Conservation (phyloP, 1,140 invertebrate species). For the Drosophila sp. region DNA sequence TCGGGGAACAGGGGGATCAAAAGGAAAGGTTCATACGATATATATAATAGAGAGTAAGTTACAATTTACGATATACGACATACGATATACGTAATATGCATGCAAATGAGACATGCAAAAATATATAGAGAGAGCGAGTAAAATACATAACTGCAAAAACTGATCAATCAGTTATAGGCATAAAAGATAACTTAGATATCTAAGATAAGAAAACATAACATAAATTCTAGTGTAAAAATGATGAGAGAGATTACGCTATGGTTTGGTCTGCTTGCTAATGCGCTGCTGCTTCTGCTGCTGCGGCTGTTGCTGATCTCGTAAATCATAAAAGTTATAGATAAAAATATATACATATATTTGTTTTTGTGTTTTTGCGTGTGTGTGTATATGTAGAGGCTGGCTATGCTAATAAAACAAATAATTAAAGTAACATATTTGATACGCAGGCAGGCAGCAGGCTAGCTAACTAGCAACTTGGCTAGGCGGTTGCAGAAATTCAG, state of each 20-base stretch:
- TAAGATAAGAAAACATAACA: slow-evolving; percentile 18
- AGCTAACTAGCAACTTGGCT: background rate
- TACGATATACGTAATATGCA: slow-evolving; percentile 47
- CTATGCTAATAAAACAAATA: background rate
- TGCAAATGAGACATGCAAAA: slow-evolving; percentile 65
- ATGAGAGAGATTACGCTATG: slow-evolving; percentile 34
- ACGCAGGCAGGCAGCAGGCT: slow-evolving; percentile 8
- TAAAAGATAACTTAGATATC: slow-evolving; percentile 33
- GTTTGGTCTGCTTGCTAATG: slow-evolving; percentile 34
- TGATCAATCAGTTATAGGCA: slow-evolving; percentile 33
- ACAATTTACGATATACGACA: slow-evolving; percentile 16
- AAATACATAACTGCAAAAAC: slow-evolving; percentile 33
- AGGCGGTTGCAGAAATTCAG: background rate
- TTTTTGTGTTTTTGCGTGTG: no score
- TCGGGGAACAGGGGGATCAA: slow-evolving; percentile 3
- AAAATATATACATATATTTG: background rate
- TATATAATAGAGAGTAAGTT: slow-evolving; percentile 23
- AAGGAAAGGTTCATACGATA: background rate
- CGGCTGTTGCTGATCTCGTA: slow-evolving; percentile 35
- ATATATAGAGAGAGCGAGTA: slow-evolving; percentile 44
- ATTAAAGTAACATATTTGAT: background rate
- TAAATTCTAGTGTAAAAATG: slow-evolving; percentile 36
- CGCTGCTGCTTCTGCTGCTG: slow-evolving; percentile 29
- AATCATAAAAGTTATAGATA: slow-evolving; percentile 34
- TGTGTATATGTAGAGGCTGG: no score